Percentiles rank a stretch among this genome's conserved stretches.
These are phyloP conservation scores for Lasioglossum malachurum DNA, from an alignment of 2,888 invertebrate genomes.

Conservation along the genomic window DNA sequence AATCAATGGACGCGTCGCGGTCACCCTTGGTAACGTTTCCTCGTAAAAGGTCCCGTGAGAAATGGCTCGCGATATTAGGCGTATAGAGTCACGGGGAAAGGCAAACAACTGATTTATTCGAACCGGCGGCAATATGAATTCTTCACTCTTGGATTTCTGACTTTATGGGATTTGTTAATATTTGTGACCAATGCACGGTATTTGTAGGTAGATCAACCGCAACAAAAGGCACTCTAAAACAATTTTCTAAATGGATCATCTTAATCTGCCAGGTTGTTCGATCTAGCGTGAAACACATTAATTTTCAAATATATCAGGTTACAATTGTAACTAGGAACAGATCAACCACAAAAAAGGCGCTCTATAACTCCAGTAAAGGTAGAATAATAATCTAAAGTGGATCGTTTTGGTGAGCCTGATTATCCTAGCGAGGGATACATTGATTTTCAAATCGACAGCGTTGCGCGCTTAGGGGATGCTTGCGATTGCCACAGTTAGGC, in stretches of 20 bases:
- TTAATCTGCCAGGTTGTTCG: no score
- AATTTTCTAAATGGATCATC: no score
- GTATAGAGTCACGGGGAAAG: neutral
- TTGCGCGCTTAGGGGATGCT: neutral
- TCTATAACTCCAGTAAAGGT: neutral
- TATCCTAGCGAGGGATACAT: neutral
- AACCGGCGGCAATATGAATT: neutral
- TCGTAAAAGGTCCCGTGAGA: neutral
- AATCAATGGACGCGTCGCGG: conserved; percentile 45
- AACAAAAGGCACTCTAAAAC: no score
- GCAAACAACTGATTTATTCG: neutral
- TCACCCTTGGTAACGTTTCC: neutral
- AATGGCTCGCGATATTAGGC: neutral
- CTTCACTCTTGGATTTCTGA: neutral
- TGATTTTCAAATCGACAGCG: neutral
- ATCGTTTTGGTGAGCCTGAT: neutral
- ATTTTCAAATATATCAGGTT: no score
- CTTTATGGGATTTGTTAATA: neutral
- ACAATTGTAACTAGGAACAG: no score
- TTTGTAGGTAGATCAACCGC: no score
- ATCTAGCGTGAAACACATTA: no score
- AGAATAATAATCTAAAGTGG: neutral
- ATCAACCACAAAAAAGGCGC: no score
- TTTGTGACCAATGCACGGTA: neutral
- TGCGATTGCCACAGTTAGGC: conserved; percentile 7